Base-by-base conservation (phyloP, 2,888 invertebrate genomes). In the Nowickia ferox region DNA sequence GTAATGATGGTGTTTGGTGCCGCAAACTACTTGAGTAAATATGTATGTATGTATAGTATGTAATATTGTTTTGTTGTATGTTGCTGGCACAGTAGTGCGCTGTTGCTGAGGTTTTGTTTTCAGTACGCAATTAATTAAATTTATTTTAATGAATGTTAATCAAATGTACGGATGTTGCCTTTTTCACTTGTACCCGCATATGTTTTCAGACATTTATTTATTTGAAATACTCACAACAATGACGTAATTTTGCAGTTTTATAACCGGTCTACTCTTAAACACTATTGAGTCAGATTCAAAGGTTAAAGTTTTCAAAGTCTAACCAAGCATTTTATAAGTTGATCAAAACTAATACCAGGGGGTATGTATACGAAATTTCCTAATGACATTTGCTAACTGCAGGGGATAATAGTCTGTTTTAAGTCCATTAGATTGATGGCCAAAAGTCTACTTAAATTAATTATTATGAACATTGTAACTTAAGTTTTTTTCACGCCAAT, bases 71-170 rank as follows among this genome's bases (percentile, higher is more conserved):
- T 79, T 69, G 38, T 59, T 53, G 15, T 40, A 22, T 46, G 46
- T 68, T 79, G 59, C 65, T 22, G 22, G 22, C 61, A 42, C 63
- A 61, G 55, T 83, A 63, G 48, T 1, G 13, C 84, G 40, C 88
- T 89, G 88, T 88, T 89, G 88, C 86, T 83, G 90, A 87, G 79
- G 76, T 75, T 86, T 82, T 86, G 48, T 82, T 83, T 83, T 86
- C 76, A 83, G 86, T 86, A 86, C 86, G 79, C 76, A 86, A 86
- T 83, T 83, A 86, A 86, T 86, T 86, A 86, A 86, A 79, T 83
- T 83, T 86, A 75, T 79, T 83, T 83, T 76, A 86, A 86, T 86
- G 71, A 79, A 86, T 86, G 76, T 66, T 83, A 86, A 86, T 83
- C 71, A 80, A 83, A 71, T 76, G 83, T 83, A 76, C 86, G 86